Conservation (phyloP, 1,140 invertebrate genomes). For the Drosophila equinoxialis region DNA sequence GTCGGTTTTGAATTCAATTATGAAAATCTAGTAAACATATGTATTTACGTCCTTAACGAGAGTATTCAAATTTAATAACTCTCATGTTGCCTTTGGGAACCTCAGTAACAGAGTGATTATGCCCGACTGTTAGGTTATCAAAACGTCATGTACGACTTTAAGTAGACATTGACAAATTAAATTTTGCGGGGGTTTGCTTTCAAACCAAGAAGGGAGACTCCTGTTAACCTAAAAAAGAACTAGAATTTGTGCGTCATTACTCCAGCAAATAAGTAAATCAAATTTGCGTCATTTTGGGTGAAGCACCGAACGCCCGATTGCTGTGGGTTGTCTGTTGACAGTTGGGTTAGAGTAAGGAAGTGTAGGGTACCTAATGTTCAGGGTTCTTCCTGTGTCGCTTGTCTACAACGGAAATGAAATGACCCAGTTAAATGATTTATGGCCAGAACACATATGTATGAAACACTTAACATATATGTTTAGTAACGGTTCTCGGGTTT, state of each 20-base stretch:
- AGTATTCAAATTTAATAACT: background rate
- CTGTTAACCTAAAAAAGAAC: slow-evolving; percentile 1
- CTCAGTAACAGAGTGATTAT: background rate
- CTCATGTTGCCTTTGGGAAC: background rate
- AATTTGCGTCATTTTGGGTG: slow-evolving; percentile 65
- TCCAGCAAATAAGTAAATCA: slow-evolving; percentile 71
- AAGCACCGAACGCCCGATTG: slow-evolving; percentile 25
- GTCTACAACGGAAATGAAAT: slow-evolving; percentile 77
- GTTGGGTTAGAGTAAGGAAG: slow-evolving; percentile 25
- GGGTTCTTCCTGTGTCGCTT: slow-evolving; percentile 66
- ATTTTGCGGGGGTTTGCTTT: slow-evolving; percentile 35
- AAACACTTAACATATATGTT: slow-evolving; percentile 28
- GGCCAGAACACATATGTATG: slow-evolving; percentile 17
- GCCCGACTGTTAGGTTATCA: slow-evolving; percentile 32
- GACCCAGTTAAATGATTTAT: slow-evolving; percentile 81
- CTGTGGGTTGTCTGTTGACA: slow-evolving; percentile 61
- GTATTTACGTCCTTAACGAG: too few species aligned
- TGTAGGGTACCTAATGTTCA: slow-evolving; percentile 16
- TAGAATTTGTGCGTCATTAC: slow-evolving; percentile 60
- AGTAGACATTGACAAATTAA: slow-evolving; percentile 80
- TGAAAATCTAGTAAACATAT: too few species aligned
- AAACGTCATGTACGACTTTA: slow-evolving; percentile 70
- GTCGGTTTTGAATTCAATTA: too few species aligned
- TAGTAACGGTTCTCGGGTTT: slow-evolving; percentile 6
- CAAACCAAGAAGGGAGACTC: background rate